Conservation (phyloP, 1,140 invertebrate species). For the Ctenoplectra terminalis region DNA sequence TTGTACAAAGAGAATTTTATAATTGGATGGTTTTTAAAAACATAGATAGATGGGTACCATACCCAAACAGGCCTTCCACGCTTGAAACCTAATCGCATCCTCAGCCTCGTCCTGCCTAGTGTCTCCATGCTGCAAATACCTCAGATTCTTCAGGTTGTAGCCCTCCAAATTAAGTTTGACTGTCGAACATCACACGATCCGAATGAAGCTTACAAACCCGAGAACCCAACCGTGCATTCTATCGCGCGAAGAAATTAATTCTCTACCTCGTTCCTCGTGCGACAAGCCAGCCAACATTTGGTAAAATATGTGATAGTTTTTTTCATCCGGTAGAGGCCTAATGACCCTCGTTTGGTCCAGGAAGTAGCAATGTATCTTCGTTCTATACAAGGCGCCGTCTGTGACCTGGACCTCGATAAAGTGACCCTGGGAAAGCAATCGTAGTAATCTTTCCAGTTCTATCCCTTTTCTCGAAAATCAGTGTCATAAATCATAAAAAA, state of each 20-base stretch:
- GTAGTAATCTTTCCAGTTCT: background rate
- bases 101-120: slow-evolving; percentile 89
- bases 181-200: slow-evolving; percentile 49
- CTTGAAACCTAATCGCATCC: slow-evolving; percentile 90
- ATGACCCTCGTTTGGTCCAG: slow-evolving; percentile 96
- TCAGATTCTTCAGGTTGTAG: slow-evolving; percentile 90
- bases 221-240: too few species aligned
- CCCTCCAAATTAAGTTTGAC: slow-evolving; percentile 93
- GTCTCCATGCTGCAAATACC: slow-evolving; percentile 91
- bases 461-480: background rate
- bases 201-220: background rate
- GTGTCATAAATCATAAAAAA: background rate
- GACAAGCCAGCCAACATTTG: slow-evolving; percentile 96
- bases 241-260: background rate
- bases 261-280: slow-evolving; percentile 90
- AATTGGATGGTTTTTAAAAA: too few species aligned
- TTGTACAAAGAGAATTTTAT: too few species aligned
- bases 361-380: slow-evolving; percentile 98
- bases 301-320: slow-evolving; percentile 99
- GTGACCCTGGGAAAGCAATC: slow-evolving; percentile 88
- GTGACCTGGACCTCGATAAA: slow-evolving; percentile 98
- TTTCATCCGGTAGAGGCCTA: slow-evolving; percentile 91
- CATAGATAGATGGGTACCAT: background rate
- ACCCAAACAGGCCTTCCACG: slow-evolving; percentile 95
- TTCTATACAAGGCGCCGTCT: slow-evolving; percentile 96